Conservation (phyloP, 1,140 invertebrate genomes). For the Leucophenga varia region DNA sequence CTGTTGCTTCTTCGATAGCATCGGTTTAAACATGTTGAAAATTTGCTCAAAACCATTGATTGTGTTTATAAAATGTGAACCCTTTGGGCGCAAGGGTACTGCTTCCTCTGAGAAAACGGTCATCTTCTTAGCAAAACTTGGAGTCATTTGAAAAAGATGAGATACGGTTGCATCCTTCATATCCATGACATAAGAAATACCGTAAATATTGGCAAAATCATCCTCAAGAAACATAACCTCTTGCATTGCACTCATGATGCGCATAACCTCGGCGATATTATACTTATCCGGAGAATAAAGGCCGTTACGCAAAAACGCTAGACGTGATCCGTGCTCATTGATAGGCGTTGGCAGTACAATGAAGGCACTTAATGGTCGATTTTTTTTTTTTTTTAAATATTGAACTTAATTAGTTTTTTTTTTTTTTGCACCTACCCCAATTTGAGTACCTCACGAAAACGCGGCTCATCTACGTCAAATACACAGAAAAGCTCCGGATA, state of each 20-base stretch:
- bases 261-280: slow-evolving; percentile 28
- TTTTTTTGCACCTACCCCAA: slow-evolving; percentile 54
- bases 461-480: slow-evolving; percentile 37
- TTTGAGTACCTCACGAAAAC: slow-evolving; percentile 56
- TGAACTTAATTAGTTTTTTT: slow-evolving; percentile 6
- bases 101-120: slow-evolving; percentile 59
- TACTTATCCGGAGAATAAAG: slow-evolving; percentile 30
- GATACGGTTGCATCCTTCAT: slow-evolving; percentile 49
- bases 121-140: slow-evolving; percentile 57
- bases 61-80: slow-evolving; percentile 60
- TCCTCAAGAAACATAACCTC: slow-evolving; percentile 55
- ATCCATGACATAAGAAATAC: slow-evolving; percentile 58
- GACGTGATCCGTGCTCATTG: slow-evolving; percentile 35
- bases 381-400: slow-evolving; percentile 2
- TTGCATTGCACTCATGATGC: slow-evolving; percentile 25
- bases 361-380: slow-evolving; percentile 22
- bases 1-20: slow-evolving; percentile 60
- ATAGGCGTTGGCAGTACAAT: slow-evolving; percentile 43
- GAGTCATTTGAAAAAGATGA: slow-evolving; percentile 59
- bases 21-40: slow-evolving; percentile 58
- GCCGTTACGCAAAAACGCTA: slow-evolving; percentile 33
- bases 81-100: slow-evolving; percentile 58
- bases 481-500: slow-evolving; percentile 61
- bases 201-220: slow-evolving; percentile 56
- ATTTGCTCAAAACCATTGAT: slow-evolving; percentile 58